phyloP scores from a whole-genome alignment of 2,888 invertebrate species.

The Cephus rjabovi region DNA sequence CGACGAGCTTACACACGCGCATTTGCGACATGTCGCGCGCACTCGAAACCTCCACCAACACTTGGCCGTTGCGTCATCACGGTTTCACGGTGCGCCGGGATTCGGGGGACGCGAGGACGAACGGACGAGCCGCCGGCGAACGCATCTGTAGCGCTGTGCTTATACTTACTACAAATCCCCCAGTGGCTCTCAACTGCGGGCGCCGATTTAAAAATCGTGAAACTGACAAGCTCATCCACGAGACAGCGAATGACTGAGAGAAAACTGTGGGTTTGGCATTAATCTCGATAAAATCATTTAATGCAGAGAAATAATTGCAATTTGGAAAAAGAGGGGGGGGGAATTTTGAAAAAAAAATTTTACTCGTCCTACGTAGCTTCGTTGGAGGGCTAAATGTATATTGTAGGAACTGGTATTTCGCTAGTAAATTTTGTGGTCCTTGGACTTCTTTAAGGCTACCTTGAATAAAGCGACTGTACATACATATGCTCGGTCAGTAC shows the following conservation, averaged over 20 bases:
- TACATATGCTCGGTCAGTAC: too few species aligned
- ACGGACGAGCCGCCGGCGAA: constrained; percentile 26
- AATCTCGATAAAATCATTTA: background rate
- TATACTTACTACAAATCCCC: constrained; percentile 20
- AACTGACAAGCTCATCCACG: too few species aligned
- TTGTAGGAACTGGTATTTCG: too few species aligned
- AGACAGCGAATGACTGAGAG: background rate
- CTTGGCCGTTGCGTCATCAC: constrained; percentile 51
- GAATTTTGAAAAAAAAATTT: too few species aligned
- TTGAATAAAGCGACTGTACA: too few species aligned
- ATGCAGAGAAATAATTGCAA: background rate
- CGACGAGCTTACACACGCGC: constrained; percentile 35
- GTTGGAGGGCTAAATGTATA: too few species aligned
- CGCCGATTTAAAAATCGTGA: background rate
- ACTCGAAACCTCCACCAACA: constrained; percentile 39
- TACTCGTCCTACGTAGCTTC: too few species aligned
- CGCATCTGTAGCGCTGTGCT: constrained; percentile 25
- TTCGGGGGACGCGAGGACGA: constrained; percentile 27
- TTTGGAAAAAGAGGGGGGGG: background rate
- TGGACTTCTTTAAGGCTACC: too few species aligned
- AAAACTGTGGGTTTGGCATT: background rate
- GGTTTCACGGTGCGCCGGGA: constrained; percentile 47
- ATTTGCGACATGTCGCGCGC: constrained; percentile 42
- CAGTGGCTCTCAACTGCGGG: constrained; percentile 25
- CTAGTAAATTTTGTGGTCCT: too few species aligned